Base-by-base conservation (phyloP, 2,888 invertebrate species). In the Orchesellides sinensis region DNA sequence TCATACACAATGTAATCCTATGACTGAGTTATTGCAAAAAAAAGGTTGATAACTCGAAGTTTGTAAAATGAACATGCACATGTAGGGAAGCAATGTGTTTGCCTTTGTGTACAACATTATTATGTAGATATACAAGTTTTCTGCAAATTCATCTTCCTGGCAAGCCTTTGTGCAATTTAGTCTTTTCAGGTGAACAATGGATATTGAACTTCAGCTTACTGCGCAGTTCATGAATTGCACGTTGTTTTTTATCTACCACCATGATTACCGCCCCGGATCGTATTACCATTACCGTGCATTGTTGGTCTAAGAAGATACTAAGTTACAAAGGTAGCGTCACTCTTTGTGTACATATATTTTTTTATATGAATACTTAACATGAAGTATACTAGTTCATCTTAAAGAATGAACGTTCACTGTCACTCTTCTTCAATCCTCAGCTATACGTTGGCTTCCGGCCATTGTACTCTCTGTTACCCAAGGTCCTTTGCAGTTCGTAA, bases 191-290 rank as follows among this genome's bases (percentile, higher is more conserved):
- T 70, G 70, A 70, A 19, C 79, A 72, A 79, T 79, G 59, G 59
- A 32, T 63, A 63, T 63, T 63, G 80, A 80, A 80, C 80, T 80
- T 80, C 65, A 40, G 80, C 65, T 66, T 80, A 80, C 80, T 72
- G 73, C 80, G 80, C 80, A 73, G 73, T 73, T 70, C 17, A 59
- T 68, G 61, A 66, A 69, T 52, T 32, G 54, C n/a, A 63, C 40
- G 17, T 63, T 63, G 35, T 40, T 29, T n/a, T 49, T 59, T 40
- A 40, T 63, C n/a, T 40, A 19, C 61, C 19, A 14, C 40, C 23
- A 23, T n/a, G 4, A 25, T 47, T 69, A 61, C 78, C 63, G 69
- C 61, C 69, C 52, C 21, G 61, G 10, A 23, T 10, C 10, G 35
- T n/a, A n/a, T n/a, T n/a, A n/a, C n/a, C n/a, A n/a, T n/a, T n/a